Base-by-base conservation (phyloP, 2,113 vertebrate genomes). In the Copsychus sechellarum region DNA sequence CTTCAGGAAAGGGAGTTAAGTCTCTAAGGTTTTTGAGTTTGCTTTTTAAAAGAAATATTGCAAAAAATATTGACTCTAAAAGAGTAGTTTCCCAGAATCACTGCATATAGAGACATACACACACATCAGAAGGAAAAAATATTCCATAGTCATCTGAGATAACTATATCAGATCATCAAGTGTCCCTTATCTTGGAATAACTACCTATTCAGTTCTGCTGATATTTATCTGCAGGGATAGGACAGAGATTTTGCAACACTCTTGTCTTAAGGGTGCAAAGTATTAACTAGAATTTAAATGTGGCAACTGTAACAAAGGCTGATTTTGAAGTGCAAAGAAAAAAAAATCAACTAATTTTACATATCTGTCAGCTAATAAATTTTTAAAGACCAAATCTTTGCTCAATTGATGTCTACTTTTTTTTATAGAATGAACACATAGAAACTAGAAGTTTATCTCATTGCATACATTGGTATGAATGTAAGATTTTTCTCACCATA, bases 341-440 rank as follows among this genome's bases (percentile, higher is more conserved):
- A 66, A 3, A 12, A 86, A 77, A 54, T 48, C 12, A 85, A 42
- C 25, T 56, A n/a, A 67, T 28, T 91, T 70, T 53, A 50, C 8
- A 20, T 19, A 65, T 19, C 20, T 86, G 2, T 29, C 31, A 82
- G 5, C 22, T 38, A 69, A 26, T 1, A 70, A 5, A 5, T 5
- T 45, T 61, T 72, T 10, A 26, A 70, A 88, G 51, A 47, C 11
- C 4, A 36, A 61, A 61, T 58, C 14, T 88, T 80, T 72, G 3
- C 23, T 88, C 38, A 48, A 1, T 7, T 21, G 8, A 11, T 61
- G 5, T 36, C 7, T 36, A 6, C 13, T 14, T 24, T 40, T 71
- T 11, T 81, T 70, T n/a, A 31, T 12, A 57, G 29, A 81, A 69
- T 18, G 0, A 85, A 15, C 0, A 2, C 1, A 0, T n/a, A 65